Evolutionary conservation across 2,888 invertebrate species (phyloP).

Genomic region (Emesis russula): DNA sequence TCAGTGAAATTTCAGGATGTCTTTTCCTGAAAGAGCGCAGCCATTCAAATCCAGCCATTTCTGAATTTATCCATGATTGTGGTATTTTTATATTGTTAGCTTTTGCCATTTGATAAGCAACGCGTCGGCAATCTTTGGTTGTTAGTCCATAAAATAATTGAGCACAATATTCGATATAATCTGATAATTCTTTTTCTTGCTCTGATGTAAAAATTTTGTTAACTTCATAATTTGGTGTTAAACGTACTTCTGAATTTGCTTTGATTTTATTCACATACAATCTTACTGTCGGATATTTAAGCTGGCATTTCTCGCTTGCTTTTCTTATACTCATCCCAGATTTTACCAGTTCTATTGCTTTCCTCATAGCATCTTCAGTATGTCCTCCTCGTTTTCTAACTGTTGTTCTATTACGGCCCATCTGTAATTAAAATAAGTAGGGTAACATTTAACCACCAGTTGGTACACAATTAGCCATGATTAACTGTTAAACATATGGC

Average conservation of each 20-base stretch:
- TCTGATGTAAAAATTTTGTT: conserved; percentile 31
- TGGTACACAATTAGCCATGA: conserved; percentile 32
- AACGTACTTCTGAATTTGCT: conserved; percentile 8
- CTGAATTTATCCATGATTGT: conserved; percentile 6
- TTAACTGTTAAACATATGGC: conserved; percentile 31
- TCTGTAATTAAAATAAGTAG: conserved; percentile 16
- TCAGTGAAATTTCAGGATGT: conserved; percentile 39
- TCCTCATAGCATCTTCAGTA: conserved; percentile 3
- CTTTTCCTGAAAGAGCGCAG: conserved; percentile 11
- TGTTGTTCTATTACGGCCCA: conserved; percentile 21
- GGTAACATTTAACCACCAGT: background rate
- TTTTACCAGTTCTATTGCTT: conserved; percentile 18
- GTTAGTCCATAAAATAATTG: conserved; percentile 29
- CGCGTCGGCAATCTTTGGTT: conserved; percentile 30
- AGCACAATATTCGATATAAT: conserved; percentile 29
- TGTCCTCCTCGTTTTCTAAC: conserved; percentile 25
- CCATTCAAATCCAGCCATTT: conserved; percentile 38
- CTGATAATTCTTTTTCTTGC: conserved; percentile 11
- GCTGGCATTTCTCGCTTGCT: background rate
- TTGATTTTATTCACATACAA: conserved; percentile 17
- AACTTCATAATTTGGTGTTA: conserved; percentile 39
- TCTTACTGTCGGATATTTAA: background rate
- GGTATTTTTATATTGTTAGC: conserved; percentile 12
- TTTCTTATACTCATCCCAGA: conserved; percentile 18
- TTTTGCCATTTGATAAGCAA: conserved; percentile 37